Evolutionary conservation across 2,888 invertebrate species (phyloP).

Genomic region (Ferrisia virgata): DNA sequence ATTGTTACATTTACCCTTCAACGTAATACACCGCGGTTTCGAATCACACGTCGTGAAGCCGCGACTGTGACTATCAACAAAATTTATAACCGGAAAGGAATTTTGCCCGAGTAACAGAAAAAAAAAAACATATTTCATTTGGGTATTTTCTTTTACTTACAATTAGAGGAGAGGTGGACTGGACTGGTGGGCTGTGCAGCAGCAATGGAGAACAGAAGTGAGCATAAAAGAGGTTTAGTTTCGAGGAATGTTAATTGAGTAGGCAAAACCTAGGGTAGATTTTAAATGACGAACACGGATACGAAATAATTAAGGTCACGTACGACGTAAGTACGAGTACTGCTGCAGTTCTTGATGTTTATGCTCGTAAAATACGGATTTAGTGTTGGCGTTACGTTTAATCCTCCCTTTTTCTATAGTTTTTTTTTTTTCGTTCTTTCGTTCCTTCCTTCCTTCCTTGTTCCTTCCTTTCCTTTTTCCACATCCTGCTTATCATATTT

Average conservation of each 20-base stretch:
- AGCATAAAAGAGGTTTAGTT: not conserved
- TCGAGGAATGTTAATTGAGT: not conserved
- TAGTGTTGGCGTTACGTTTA: not conserved
- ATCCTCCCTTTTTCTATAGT: not conserved
- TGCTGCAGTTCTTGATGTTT: not conserved
- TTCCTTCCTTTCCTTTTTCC: not conserved
- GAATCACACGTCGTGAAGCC: not conserved
- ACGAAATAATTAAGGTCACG: not conserved
- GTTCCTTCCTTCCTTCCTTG: not conserved
- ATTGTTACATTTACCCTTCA: constrained; percentile 8
- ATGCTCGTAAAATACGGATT: not conserved
- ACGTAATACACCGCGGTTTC: not conserved
- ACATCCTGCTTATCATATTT: no score
- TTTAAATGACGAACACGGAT: not conserved
- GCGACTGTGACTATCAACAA: not conserved
- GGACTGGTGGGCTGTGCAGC: not conserved
- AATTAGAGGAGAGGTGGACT: not conserved
- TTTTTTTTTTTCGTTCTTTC: no score
- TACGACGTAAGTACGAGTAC: not conserved
- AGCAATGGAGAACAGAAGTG: no score
- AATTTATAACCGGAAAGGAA: constrained; percentile 14
- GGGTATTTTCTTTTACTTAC: not conserved
- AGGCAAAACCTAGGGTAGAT: not conserved
- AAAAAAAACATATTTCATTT: constrained; percentile 1
- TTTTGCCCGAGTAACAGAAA: not conserved